Evolutionary conservation across 2,888 invertebrate genomes (phyloP), one percentile per base, ranked within the genome.

Genomic region (Tanytarsus gracilentus): DNA sequence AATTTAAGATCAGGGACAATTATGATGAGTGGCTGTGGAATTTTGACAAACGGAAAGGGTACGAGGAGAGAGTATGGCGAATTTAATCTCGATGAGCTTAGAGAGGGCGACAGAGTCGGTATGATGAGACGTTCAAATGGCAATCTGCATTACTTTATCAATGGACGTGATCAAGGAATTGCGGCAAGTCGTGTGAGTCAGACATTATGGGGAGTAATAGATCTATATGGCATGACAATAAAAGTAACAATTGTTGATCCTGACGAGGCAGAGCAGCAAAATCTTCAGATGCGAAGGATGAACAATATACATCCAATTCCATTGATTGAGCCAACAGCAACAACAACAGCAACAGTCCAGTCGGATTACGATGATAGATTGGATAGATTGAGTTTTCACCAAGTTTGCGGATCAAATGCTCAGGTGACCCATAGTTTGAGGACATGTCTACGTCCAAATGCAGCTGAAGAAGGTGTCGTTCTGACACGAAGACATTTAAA

Each of bases 21-120:
- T 29, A 92, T 92, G 88, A 95, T 97, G 95, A 95, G 95, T 16
- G 96, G 96, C 0, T 92, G 92, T 76, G 96, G 95, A 61, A 93
- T 97, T 66, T 77, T 96, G n/a, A 87, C 93, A 2, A 96, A 96
- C 71, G 96, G 96, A 1, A 94, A 95, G 72, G 95, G 95, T 4
- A 93, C 91, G 1, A 82, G 90, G 64, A 79, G 92, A 63, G 94
- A 95, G 71, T 96, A 96, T 70, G 94, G 95, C 14, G 85, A 88
- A 68, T 92, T 90, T 68, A 96, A 96, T 75, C 78, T 97, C 64
- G 97, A 97, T 70, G 93, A 95, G 71, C 77, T 97, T 11, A 82
- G 87, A 68, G 91, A 92, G 74, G 94, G 93, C 0, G 95, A 96
- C 72, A 81, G 91, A 1, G 91, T 96, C 9, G 95, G 93, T 6